Base-by-base conservation (phyloP, 1,140 invertebrate species). In the Parasteatoda tepidariorum region DNA sequence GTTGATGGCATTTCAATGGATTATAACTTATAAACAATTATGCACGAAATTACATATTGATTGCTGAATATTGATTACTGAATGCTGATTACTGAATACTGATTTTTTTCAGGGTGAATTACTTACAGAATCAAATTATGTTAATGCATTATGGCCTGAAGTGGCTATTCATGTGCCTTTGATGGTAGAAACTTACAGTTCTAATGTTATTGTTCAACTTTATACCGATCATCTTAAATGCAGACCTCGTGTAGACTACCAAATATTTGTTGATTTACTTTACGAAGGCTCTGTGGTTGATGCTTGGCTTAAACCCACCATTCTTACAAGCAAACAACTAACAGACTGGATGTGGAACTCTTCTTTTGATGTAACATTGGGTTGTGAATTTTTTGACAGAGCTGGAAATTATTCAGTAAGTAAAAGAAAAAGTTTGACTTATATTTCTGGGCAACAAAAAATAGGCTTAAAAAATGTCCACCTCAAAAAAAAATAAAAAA, bases 81-180 rank as follows among this genome's bases (percentile, higher is more conserved):
- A 22, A 22, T 28, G 6, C 24, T 61, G 15, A 15, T 3, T 22
- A 24, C 24, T 28, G 18, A 3, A 38, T 30, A 26, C 26, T 11
- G 31, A 61, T 48, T 66, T n/a, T 31, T 84, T 71, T 7, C 26
- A 84, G 83, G 67, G 74, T 11, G 74, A 74, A 71, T 57, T 84
- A n/a, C 18, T 85, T 26, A 70, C 76, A 2, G 33, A 64, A 24
- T 71, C 85, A 7, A 64, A 84, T 28, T 13, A 15, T 13, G 71
- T 84, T 3, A 81, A 71, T n/a, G 81, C 85, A 41, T 41, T 28
- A 13, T 86, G 85, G 85, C 85, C 85, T 2, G 33, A 55, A 55
- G 84, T 85, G n/a, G 68, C 61, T 2, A 74, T 86, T 31, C 85
- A 86, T 70, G 85, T 86, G 9, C 85, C 85, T 70, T 81, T 83